A percentile compares a stretch with the other conserved stretches of the same genome.
Evolutionary conservation across 2,113 vertebrate genomes (phyloP).

Genomic region (Leucopsar rothschildi): DNA sequence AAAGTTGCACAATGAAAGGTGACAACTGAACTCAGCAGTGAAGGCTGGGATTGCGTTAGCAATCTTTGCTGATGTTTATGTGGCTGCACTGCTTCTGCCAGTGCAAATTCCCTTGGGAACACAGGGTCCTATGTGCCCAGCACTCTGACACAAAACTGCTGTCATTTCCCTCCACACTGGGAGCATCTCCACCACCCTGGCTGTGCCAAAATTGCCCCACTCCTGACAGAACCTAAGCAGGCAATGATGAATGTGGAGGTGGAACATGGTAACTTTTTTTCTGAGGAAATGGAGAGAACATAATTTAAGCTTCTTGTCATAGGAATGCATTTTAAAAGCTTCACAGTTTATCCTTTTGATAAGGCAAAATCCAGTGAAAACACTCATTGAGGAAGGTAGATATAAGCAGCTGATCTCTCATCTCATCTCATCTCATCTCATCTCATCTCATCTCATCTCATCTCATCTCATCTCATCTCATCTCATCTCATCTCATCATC

Average conservation of each 20-base stretch:
- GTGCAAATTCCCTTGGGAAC: not conserved
- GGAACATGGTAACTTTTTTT: not conserved
- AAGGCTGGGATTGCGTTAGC: not conserved
- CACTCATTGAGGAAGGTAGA: not conserved
- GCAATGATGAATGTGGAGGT: fast-evolving
- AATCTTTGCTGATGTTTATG: not conserved
- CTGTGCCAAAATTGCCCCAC: not conserved
- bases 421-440: not conserved
- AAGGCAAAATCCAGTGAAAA: not conserved
- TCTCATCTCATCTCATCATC: not conserved
- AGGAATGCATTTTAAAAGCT: not conserved
- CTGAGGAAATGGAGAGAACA: not conserved
- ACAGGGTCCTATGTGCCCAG: not conserved
- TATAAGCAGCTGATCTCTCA: not conserved
- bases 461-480: not conserved
- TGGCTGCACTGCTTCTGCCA: not conserved
- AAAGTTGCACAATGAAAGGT: not conserved
- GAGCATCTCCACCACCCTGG: not conserved
- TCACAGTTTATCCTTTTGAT: not conserved
- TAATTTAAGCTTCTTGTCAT: not conserved
- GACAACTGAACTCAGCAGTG: not conserved
- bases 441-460: not conserved
- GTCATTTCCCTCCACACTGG: not conserved
- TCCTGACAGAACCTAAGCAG: fast-evolving
- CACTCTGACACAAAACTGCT: not conserved